A percentile compares a stretch with the other conserved stretches of the same genome.
phyloP scores from a whole-genome alignment of 2,113 vertebrate genomes.

The Oxygymnocypris stewartii region DNA sequence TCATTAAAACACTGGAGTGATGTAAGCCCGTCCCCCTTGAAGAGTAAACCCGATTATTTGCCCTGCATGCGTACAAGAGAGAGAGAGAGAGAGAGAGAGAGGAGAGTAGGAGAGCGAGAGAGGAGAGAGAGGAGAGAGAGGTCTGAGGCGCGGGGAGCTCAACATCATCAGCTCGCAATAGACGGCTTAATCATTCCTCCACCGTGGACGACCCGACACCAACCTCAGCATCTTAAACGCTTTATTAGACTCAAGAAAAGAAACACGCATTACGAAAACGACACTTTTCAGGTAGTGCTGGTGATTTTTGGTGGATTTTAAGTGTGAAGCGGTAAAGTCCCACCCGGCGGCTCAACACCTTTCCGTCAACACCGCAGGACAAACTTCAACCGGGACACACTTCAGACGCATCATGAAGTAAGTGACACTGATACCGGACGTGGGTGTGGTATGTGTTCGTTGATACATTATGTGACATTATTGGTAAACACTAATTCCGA shows the following conservation, averaged over 20 bases:
- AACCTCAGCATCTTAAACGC: constrained; percentile 78
- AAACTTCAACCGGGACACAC: constrained; percentile 63
- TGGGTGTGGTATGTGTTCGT: background rate
- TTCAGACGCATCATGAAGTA: constrained; percentile 74
- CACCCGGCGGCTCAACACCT: constrained; percentile 66
- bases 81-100: constrained; percentile 57
- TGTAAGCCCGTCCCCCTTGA: constrained; percentile 88
- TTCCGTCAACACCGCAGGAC: constrained; percentile 70
- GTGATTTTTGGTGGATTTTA: constrained; percentile 63
- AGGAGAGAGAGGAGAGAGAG: constrained; percentile 38
- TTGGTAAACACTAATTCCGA: constrained; percentile 1
- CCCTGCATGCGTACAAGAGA: constrained; percentile 69
- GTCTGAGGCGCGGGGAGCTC: constrained; percentile 61
- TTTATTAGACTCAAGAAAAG: constrained; percentile 72
- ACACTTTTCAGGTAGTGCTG: constrained; percentile 6
- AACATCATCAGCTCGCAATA: constrained; percentile 66
- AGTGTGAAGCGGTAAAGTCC: constrained; percentile 74
- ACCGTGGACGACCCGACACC: constrained; percentile 45
- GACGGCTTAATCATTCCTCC: constrained; percentile 52
- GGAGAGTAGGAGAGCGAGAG: too few species aligned
- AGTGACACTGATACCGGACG: constrained; percentile 65
- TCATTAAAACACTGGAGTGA: constrained; percentile 86
- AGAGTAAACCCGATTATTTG: constrained; percentile 92
- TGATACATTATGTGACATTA: constrained; percentile 42
- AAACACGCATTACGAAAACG: constrained; percentile 9